phyloP scores from a whole-genome alignment of 2,888 invertebrate species.

The Acrobasis suavella region DNA sequence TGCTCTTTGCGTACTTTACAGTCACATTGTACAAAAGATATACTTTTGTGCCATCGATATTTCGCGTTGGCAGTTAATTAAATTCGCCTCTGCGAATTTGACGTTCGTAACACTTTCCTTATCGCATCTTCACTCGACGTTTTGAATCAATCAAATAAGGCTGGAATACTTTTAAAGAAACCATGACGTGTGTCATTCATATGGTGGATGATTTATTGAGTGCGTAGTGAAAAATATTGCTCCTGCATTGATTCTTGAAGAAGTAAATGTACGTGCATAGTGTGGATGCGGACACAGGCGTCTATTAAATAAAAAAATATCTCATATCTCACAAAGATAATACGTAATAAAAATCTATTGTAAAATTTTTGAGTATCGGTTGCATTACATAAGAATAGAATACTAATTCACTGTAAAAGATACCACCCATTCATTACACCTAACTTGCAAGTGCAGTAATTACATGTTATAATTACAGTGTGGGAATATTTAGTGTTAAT shows the following conservation, averaged over 20 bases:
- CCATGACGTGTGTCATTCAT: background rate
- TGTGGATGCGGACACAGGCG: too few relatives aligned
- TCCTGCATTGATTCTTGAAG: background rate
- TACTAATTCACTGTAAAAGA: too few relatives aligned
- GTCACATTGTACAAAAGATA: background rate
- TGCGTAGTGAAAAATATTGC: background rate
- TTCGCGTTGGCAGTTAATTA: constrained; percentile 5
- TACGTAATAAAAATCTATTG: too few relatives aligned
- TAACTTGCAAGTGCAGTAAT: constrained; percentile 21
- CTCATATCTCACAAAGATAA: too few relatives aligned
- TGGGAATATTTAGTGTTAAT: constrained; percentile 14
- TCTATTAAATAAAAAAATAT: too few relatives aligned
- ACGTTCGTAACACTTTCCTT: constrained; percentile 19
- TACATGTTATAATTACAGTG: constrained; percentile 25
- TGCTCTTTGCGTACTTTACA: too few relatives aligned
- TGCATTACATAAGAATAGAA: too few relatives aligned
- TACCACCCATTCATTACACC: too few relatives aligned
- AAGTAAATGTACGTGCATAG: too few relatives aligned
- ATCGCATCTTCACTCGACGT: background rate
- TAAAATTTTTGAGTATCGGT: too few relatives aligned
- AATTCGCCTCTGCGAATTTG: constrained; percentile 14
- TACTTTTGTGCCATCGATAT: background rate
- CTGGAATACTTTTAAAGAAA: background rate
- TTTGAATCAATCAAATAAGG: constrained; percentile 13
- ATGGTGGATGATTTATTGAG: background rate